A percentile compares a stretch with the other conserved stretches of the same genome.
Evolutionary conservation across 2,113 vertebrate species (phyloP).

Genomic region (Cariama cristata): DNA sequence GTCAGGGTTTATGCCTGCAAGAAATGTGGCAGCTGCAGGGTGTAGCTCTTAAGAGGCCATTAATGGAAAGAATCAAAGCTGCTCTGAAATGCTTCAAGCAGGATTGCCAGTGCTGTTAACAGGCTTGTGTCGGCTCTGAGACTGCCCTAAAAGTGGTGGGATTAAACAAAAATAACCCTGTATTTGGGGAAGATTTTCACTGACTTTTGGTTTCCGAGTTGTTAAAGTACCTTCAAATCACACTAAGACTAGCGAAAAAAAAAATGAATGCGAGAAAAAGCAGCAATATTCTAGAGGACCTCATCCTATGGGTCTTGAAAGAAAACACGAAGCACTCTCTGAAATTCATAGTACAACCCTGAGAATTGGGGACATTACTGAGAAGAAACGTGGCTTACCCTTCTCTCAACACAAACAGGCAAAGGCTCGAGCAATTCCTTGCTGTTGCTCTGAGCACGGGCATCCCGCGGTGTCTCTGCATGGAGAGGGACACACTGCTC

Average conservation of each 20-base stretch:
- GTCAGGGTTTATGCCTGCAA: slow-evolving; percentile 6
- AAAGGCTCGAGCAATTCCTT: background rate
- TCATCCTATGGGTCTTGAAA: background rate
- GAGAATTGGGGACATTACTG: background rate
- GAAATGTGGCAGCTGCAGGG: slow-evolving; percentile 24
- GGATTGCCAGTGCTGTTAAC: background rate
- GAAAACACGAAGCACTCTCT: background rate
- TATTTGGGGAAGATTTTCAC: background rate
- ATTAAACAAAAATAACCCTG: background rate
- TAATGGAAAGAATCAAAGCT: slow-evolving; percentile 40
- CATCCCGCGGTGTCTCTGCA: background rate
- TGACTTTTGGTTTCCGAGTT: background rate
- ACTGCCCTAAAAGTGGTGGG: background rate
- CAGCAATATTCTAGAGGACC: background rate
- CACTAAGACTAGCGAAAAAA: background rate
- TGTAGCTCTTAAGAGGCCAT: background rate
- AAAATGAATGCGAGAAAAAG: background rate
- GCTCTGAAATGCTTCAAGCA: background rate
- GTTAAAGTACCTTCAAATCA: background rate
- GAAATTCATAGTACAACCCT: background rate
- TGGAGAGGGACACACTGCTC: rapidly evolving
- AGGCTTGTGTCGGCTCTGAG: background rate
- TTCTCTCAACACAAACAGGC: background rate
- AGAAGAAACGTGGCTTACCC: background rate
- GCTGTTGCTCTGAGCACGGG: rapidly evolving